Base-by-base conservation (phyloP, 2,888 invertebrate genomes). In the Slavum lentiscoides region DNA sequence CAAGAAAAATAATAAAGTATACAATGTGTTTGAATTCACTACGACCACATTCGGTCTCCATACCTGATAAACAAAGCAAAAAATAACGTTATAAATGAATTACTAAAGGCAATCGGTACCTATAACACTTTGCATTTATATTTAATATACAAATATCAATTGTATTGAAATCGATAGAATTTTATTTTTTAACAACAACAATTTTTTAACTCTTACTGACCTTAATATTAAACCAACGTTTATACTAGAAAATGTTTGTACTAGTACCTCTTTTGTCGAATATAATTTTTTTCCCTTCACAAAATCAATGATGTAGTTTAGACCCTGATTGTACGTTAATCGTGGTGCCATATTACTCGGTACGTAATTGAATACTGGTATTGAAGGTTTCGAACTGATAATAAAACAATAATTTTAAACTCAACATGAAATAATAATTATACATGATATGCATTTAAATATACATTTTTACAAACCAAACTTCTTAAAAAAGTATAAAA, bases 311-410 rank as follows among this genome's bases (percentile, higher is more conserved):
- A 76, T 30, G 17, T 30, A 21, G 0, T 69, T n/a, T 19, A 30
- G 0, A 17, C 49, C 1, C 1, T 61, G 8, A 0, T 49, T 30
- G 1, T 30, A 76, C 15, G 61, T 59, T 6, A 69, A 30, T 4
- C 2, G 53, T 23, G 76, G 76, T 61, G 61, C 30, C 19, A 23
- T 61, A 30, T 61, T 30, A 15, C 30, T 49, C 9, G 68, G 49
- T 15, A 68, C 68, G n/a, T 49, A 30, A 59, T 76, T 76, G 30
- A 76, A 76, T 23, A 76, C 58, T 30, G 76, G 76, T n/a, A 76
- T 68, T 21, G 61, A 61, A 66, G 30, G 30, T 5, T 68, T 21
- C 53, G 74, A 74, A 30, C 74, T 74, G n/a, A 74, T 64, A 37
- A 64, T 19, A 19, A 55, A 5, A 53, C 2, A 43, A 19, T 4